Evolutionary conservation across 1,140 invertebrate species (phyloP), one percentile per base, ranked within the genome.

Genomic region (Goniozus legneri): DNA sequence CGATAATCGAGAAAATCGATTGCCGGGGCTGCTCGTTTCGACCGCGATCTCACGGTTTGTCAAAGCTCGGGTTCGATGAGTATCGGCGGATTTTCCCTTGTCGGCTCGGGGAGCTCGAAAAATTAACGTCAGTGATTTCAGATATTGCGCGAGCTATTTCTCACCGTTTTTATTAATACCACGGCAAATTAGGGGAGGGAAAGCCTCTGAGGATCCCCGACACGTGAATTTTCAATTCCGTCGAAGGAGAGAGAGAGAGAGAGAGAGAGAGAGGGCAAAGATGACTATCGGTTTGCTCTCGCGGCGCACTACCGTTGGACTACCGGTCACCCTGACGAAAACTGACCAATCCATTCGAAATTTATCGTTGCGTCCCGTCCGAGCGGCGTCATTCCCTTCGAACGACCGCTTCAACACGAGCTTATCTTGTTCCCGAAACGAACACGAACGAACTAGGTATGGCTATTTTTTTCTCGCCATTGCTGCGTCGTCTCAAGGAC

Each of bases 111-210:
- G 30, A 33, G 15, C 24, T 33, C 24, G 14, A 42, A 40, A 21
- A 46, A 33, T 38, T 38, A 35, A 27, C 51, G 47, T 27, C 34
- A 57, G 48, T 37, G 55, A 63, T 58, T 55, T 27, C 27, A 57
- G 60, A 63, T 64, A 62, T 62, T 57, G 54, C 54, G 54, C 54
- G 24, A 50, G 45, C 55, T 60, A 60, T 61, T 61, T 61, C 45
- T 60, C 58, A 60, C 51, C 42, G 30, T 51, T 57, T 60, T 61
- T 61, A 61, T 61, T 57, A 61, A 60, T 61, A 61, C 54, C 48
- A 51, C 12, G 42, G 41, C 54, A 50, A 64, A 63, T 65, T 56
- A 64, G 54, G 55, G 51, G 51, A 57, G 45, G 44, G 39, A 41
- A 15, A 54, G 41, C 42, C 7, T n/a, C n/a, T n/a, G n/a, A n/a